Evolutionary conservation across 92 coral and sea anemone genomes (phyloP).

Genomic region (Palythoa grandis): DNA sequence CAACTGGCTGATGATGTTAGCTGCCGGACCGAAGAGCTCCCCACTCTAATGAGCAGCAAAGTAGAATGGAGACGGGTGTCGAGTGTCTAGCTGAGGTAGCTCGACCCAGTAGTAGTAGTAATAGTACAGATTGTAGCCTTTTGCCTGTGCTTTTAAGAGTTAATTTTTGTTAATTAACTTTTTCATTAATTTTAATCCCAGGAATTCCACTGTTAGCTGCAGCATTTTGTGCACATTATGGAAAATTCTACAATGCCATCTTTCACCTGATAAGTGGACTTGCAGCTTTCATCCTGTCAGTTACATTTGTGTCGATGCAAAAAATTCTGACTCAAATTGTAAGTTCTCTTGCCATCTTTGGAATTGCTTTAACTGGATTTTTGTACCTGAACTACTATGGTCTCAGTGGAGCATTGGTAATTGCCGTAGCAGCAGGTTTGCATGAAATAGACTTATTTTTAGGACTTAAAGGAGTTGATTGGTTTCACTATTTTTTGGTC

Average conservation of each 20-base stretch:
- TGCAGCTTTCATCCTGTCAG: conserved; percentile 64
- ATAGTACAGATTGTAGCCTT: too few species aligned
- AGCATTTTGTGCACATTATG: conserved; percentile 77
- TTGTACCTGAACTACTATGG: conserved; percentile 67
- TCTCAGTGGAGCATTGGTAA: conserved; percentile 71
- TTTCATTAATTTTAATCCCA: conserved; percentile 24
- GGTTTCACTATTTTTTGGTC: conserved; percentile 86
- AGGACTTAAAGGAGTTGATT: conserved; percentile 90
- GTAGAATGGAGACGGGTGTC: too few species aligned
- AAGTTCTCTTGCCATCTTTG: conserved; percentile 83
- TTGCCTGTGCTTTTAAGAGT: too few species aligned
- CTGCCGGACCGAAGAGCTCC: too few species aligned
- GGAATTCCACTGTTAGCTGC: conserved; percentile 93
- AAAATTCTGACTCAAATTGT: conserved; percentile 59
- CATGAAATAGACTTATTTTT: conserved; percentile 54
- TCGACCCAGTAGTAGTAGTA: too few species aligned
- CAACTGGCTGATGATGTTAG: too few species aligned
- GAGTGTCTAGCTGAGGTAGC: too few species aligned
- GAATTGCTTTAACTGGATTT: conserved; percentile 73
- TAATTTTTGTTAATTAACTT: neutral
- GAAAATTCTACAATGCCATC: conserved; percentile 62
- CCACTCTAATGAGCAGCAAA: too few species aligned
- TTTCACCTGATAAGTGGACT: conserved; percentile 78
- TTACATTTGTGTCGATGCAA: conserved; percentile 62
- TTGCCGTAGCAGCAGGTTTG: conserved; percentile 77